Evolutionary conservation across 2,888 invertebrate species (phyloP).

Genomic region (Drosophila multiciliata): DNA sequence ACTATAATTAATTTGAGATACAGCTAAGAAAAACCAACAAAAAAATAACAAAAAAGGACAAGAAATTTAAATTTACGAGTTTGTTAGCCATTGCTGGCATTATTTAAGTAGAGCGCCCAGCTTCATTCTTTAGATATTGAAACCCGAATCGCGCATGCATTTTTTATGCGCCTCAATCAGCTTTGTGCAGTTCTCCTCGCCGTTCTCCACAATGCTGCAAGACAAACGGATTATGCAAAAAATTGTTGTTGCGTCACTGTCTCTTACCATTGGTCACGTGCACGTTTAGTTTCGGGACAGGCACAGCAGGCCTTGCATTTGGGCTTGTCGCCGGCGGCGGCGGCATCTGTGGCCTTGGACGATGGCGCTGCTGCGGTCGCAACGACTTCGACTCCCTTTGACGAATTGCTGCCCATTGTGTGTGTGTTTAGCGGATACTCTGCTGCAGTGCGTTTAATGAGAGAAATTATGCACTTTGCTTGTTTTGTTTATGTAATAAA

Average conservation of each 20-base stretch:
- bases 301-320: conserved; percentile 98
- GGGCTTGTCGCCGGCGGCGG: conserved; percentile 86
- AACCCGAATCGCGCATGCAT: conserved; percentile 98
- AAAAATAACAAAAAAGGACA: conserved; percentile 32
- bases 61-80: conserved; percentile 2
- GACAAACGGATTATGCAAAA: neutral
- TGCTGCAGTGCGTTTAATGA: neutral
- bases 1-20: conserved; percentile 69
- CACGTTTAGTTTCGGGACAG: conserved; percentile 97
- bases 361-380: conserved; percentile 77
- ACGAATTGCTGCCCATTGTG: conserved; percentile 86
- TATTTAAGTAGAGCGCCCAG: conserved; percentile 10
- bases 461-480: conserved; percentile 7
- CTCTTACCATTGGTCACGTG: conserved; percentile 94
- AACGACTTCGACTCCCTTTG: conserved; percentile 86
- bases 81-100: neutral
- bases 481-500: conserved; percentile 71
- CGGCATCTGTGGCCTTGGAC: conserved; percentile 73
- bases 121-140: conserved; percentile 91
- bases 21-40: conserved; percentile 61
- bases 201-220: conserved; percentile 94
- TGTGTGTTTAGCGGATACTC: conserved; percentile 7
- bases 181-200: conserved; percentile 95
- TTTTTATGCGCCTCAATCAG: conserved; percentile 98
- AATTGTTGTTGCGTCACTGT: conserved; percentile 29